These are phyloP conservation scores for Nymphalis urticae DNA, from an alignment of 2,888 invertebrate genomes.

Conservation along the genomic window DNA sequence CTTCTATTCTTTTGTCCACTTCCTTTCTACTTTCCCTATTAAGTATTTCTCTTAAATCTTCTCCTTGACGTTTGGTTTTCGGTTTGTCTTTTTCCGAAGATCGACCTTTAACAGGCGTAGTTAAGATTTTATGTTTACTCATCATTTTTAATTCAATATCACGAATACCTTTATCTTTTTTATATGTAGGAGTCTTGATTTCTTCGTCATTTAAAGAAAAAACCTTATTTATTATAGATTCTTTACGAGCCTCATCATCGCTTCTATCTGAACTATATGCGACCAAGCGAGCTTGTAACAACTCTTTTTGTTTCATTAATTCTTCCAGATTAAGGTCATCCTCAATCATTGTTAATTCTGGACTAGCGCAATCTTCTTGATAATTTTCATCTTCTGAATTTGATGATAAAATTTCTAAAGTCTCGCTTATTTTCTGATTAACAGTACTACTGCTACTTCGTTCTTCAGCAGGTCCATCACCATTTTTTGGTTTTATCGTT, in stretches of 20 bases:
- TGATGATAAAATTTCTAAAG: constrained; percentile 85
- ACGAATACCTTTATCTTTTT: constrained; percentile 61
- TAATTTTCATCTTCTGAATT: constrained; percentile 84
- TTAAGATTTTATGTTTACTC: constrained; percentile 48
- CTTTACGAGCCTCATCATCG: constrained; percentile 65
- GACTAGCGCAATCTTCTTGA: constrained; percentile 85
- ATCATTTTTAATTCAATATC: constrained; percentile 63
- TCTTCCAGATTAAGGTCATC: constrained; percentile 94
- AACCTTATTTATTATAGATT: constrained; percentile 80
- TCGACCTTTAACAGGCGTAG: constrained; percentile 63
- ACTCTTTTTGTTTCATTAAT: constrained; percentile 93
- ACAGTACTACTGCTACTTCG: constrained; percentile 44
- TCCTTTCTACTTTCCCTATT: constrained; percentile 63
- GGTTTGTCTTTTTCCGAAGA: constrained; percentile 52
- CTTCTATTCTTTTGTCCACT: constrained; percentile 61
- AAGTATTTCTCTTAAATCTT: constrained; percentile 70
- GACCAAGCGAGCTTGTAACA: constrained; percentile 88
- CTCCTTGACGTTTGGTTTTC: constrained; percentile 58
- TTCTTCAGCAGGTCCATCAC: constrained; percentile 46
- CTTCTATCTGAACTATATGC: constrained; percentile 87
- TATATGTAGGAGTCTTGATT: constrained; percentile 72
- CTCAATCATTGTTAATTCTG: constrained; percentile 88
- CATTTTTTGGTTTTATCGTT: constrained; percentile 54
- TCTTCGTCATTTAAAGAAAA: constrained; percentile 53
- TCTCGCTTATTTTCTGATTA: constrained; percentile 48